Evolutionary conservation across 2,113 vertebrate species (phyloP).

Genomic region (Zosterops borbonicus): DNA sequence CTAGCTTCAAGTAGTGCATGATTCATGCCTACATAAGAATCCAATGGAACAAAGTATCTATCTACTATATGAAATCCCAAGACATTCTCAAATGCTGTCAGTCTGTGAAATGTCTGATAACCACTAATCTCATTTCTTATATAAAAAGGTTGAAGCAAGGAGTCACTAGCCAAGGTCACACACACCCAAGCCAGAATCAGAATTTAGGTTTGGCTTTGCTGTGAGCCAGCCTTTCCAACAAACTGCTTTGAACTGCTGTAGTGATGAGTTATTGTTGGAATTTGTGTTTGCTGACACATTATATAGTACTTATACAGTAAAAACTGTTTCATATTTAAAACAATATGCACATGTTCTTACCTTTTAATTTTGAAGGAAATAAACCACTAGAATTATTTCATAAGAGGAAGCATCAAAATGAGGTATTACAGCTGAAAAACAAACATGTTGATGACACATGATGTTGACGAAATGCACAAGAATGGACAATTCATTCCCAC

Average conservation of each 20-base stretch:
- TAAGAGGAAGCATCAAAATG: neutral
- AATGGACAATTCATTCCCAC: neutral
- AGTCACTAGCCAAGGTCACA: neutral
- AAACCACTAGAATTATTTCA: neutral
- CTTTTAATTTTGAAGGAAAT: neutral
- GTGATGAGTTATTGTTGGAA: neutral
- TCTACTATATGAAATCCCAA: neutral
- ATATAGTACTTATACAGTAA: neutral
- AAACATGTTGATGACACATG: fast-evolving
- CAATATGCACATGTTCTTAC: neutral
- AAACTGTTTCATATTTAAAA: neutral
- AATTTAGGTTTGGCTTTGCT: neutral
- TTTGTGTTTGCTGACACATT: neutral
- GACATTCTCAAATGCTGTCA: neutral
- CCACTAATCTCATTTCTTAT: neutral
- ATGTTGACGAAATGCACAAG: fast-evolving
- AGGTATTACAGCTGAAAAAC: neutral
- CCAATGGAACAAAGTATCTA: neutral
- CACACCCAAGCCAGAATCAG: neutral
- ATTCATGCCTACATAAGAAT: neutral
- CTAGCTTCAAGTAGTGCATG: neutral
- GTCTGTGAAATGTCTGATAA: neutral
- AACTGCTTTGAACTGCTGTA: neutral
- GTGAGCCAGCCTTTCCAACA: neutral
- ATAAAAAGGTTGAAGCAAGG: neutral